phyloP scores from a whole-genome alignment of 2,797 vertebrate species.

The Orientallactaga sibirica region DNA sequence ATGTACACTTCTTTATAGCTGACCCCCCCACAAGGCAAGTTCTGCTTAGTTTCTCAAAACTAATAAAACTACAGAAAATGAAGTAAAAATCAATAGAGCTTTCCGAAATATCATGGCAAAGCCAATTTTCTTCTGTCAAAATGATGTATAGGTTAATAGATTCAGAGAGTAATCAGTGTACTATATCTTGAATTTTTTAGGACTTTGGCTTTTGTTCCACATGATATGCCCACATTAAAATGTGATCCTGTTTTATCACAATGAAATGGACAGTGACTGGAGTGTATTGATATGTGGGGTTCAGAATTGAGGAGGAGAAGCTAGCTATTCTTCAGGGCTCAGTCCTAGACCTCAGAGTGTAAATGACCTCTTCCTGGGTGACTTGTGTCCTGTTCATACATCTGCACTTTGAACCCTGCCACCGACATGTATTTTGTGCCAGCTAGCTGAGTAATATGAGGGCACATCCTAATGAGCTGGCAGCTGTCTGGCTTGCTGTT shows the following conservation, averaged over 20 bases:
- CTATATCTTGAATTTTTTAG: slow-evolving; percentile 55
- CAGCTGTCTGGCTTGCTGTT: neutral
- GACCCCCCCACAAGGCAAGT: neutral
- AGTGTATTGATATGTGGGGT: neutral
- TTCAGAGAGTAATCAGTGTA: slow-evolving; percentile 3
- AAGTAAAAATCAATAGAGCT: slow-evolving; percentile 66
- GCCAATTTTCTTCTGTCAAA: slow-evolving; percentile 68
- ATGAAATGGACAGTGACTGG: neutral
- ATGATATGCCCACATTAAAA: slow-evolving; percentile 17
- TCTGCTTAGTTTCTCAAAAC: slow-evolving; percentile 29
- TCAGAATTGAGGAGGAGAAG: neutral
- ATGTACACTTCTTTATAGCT: neutral
- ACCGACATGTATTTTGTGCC: neutral
- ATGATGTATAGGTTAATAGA: slow-evolving; percentile 52
- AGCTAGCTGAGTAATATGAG: neutral
- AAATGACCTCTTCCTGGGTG: slow-evolving; percentile 48
- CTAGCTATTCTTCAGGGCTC: slow-evolving; percentile 20
- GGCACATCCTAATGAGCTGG: neutral
- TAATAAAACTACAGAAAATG: slow-evolving; percentile 49
- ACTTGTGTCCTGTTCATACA: neutral
- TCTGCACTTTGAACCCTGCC: neutral
- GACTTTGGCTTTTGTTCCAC: slow-evolving; percentile 34
- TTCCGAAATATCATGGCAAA: slow-evolving; percentile 52
- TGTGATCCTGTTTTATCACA: neutral
- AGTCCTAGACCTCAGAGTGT: slow-evolving; percentile 1